Percentiles rank a stretch among this genome's conserved stretches.
These are phyloP conservation scores for Tenthredo scrophulariae DNA, from an alignment of 2,888 invertebrate species.

Conservation along the genomic window DNA sequence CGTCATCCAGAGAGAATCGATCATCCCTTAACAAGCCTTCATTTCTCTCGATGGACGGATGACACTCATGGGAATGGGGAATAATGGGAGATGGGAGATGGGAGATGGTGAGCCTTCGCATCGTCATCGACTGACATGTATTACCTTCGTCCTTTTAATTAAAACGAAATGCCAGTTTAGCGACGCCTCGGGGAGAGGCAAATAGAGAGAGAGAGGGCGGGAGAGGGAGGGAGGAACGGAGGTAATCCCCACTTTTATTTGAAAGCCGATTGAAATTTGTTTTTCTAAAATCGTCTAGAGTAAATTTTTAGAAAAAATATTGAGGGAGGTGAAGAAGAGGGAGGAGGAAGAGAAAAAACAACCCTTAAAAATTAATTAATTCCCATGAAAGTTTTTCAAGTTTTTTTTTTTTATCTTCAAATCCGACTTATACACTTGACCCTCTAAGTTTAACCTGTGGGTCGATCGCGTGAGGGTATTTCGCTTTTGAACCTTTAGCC, in stretches of 20 bases:
- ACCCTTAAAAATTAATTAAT: background rate
- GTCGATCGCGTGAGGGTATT: constrained; percentile 22
- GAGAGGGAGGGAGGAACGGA: background rate
- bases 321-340: background rate
- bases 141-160: constrained; percentile 18
- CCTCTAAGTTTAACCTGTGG: background rate
- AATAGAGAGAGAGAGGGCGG: too few species aligned
- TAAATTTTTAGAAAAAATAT: background rate
- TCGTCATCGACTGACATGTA: constrained; percentile 15
- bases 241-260: background rate
- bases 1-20: constrained; percentile 65
- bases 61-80: constrained; percentile 41
- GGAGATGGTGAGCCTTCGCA: background rate
- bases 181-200: background rate
- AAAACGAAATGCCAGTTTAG: constrained; percentile 16
- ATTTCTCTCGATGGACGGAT: constrained; percentile 52
- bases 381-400: background rate
- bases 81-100: background rate
- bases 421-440: background rate
- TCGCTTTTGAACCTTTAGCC: constrained; percentile 1
- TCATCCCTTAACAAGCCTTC: constrained; percentile 61
- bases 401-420: background rate
- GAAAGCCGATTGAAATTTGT: background rate
- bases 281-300: background rate
- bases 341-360: background rate